Percentiles rank a stretch among this genome's conserved stretches.
Conservation (phyloP, 2,113 vertebrate genomes). For the Hippoglossus stenolepis region DNA sequence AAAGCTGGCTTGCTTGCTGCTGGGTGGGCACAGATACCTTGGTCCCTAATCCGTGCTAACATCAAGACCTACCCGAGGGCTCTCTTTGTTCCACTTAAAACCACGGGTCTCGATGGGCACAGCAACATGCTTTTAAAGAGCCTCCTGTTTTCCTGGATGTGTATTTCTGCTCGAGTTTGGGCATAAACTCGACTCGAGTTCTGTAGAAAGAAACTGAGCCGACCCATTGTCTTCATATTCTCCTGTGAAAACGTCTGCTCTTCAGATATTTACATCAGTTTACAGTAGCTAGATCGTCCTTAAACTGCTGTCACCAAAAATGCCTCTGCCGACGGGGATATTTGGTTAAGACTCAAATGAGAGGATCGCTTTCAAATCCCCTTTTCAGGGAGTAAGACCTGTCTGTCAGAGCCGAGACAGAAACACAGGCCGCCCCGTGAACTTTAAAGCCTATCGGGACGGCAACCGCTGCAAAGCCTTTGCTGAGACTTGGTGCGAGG, state of each 20-base stretch:
- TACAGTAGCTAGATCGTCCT: slow-evolving; percentile 64
- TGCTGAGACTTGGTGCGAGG: slow-evolving; percentile 54
- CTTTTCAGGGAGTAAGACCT: slow-evolving; percentile 64
- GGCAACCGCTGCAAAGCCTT: slow-evolving; percentile 48
- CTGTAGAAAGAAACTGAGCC: slow-evolving; percentile 21
- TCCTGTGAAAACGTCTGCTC: slow-evolving; percentile 48
- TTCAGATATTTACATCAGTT: slow-evolving; percentile 56
- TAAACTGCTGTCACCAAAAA: slow-evolving; percentile 60
- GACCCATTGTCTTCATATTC: slow-evolving; percentile 8
- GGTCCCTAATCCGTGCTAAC: slow-evolving; percentile 79
- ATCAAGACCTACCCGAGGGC: slow-evolving; percentile 70
- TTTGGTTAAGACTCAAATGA: slow-evolving; percentile 75
- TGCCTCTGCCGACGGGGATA: slow-evolving; percentile 51
- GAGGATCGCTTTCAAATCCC: slow-evolving; percentile 75
- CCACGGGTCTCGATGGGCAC: slow-evolving; percentile 19
- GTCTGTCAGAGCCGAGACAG: slow-evolving; percentile 64
- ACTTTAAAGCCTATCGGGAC: slow-evolving; percentile 60
- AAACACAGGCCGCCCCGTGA: slow-evolving; percentile 49
- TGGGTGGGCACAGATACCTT: slow-evolving; percentile 80
- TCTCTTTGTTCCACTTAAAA: slow-evolving; percentile 71
- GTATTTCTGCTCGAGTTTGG: slow-evolving; percentile 21
- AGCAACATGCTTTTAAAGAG: slow-evolving; percentile 32
- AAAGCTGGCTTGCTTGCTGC: slow-evolving; percentile 78
- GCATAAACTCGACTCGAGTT: slow-evolving; percentile 15
- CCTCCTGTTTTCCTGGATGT: slow-evolving; percentile 26